These are phyloP conservation scores for Ceryle rudis DNA, from an alignment of 2,797 vertebrate species.

Conservation along the genomic window DNA sequence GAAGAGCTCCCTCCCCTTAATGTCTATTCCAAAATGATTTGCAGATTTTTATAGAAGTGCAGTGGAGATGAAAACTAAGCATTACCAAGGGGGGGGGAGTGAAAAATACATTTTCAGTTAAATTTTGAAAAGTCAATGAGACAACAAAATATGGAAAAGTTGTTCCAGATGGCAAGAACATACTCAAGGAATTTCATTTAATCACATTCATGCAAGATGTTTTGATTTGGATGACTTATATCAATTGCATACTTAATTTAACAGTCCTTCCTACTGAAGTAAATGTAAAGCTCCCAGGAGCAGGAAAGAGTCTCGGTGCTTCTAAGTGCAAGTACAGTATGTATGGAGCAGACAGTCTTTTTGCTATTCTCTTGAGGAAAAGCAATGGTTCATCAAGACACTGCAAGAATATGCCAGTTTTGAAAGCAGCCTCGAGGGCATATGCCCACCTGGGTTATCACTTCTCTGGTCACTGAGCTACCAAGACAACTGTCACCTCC, in stretches of 20 bases:
- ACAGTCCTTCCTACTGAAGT: conserved; percentile 34
- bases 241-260: conserved; percentile 65
- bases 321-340: not conserved
- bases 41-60: not conserved
- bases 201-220: conserved; percentile 60
- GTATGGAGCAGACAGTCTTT: not conserved
- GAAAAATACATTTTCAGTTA: conserved; percentile 28
- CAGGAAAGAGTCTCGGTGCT: not conserved
- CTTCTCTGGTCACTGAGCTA: not conserved
- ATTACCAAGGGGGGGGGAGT: not conserved
- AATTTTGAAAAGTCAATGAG: conserved; percentile 48
- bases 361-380: not conserved
- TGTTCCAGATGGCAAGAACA: conserved; percentile 53
- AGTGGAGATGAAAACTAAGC: not conserved
- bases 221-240: conserved; percentile 62
- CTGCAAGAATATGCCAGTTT: not conserved
- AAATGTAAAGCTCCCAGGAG: conserved; percentile 10
- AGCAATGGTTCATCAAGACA: not conserved
- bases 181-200: conserved; percentile 47
- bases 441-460: not conserved
- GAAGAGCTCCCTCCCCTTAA: not conserved
- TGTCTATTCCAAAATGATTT: not conserved
- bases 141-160: conserved; percentile 25
- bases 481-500: not conserved
- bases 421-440: not conserved